Evolutionary conservation across 1,140 invertebrate genomes (phyloP).

Genomic region (Apocrypta bakeri): DNA sequence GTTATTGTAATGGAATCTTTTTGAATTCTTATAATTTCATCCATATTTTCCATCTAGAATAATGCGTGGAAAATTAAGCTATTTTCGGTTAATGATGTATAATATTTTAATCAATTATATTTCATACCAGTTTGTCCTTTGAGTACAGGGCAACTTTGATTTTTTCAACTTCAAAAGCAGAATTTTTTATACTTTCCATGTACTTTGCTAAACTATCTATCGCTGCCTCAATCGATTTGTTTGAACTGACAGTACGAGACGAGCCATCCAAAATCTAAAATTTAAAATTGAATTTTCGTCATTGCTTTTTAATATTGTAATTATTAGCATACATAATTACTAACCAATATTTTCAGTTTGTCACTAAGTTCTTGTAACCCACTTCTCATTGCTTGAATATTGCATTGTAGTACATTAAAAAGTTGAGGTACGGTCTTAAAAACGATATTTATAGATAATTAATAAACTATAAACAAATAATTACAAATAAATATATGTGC

Average conservation of each 20-base stretch:
- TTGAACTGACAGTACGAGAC: slow-evolving; percentile 50
- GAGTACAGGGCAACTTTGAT: slow-evolving; percentile 62
- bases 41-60: slow-evolving; percentile 67
- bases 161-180: slow-evolving; percentile 63
- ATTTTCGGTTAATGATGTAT: not conserved
- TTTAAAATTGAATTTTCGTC: not conserved
- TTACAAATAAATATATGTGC: slow-evolving; percentile 13
- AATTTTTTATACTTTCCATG: slow-evolving; percentile 59
- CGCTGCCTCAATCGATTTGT: slow-evolving; percentile 53
- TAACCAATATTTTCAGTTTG: slow-evolving; percentile 62
- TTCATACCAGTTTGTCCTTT: slow-evolving; percentile 69
- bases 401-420: slow-evolving; percentile 60
- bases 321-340: slow-evolving; percentile 39
- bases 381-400: slow-evolving; percentile 59
- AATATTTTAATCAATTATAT: slow-evolving; percentile 25
- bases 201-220: slow-evolving; percentile 61
- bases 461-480: slow-evolving; percentile 40
- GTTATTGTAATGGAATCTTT: slow-evolving; percentile 67
- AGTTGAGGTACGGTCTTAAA: slow-evolving; percentile 43
- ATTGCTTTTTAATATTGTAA: not conserved
- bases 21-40: slow-evolving; percentile 70
- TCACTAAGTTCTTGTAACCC: slow-evolving; percentile 59
- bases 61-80: not conserved
- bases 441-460: slow-evolving; percentile 28
- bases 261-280: slow-evolving; percentile 59